Evolutionary conservation across 2,113 vertebrate species (phyloP).

Genomic region (Pelodiscus sinensis): DNA sequence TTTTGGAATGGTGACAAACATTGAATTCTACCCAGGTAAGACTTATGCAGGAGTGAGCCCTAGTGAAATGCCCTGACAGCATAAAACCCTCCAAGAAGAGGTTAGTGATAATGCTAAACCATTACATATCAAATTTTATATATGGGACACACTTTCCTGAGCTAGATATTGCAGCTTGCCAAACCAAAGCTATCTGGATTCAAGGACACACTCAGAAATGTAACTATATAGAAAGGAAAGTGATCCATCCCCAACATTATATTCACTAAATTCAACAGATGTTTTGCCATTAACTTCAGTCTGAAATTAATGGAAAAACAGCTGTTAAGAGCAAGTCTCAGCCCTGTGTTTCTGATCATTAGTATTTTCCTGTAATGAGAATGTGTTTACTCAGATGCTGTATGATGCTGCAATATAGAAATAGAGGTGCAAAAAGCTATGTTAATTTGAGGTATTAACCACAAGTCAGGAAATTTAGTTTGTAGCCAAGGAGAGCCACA

Average conservation of each 20-base stretch:
- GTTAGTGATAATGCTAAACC: neutral
- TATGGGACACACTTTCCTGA: neutral
- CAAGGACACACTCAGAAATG: neutral
- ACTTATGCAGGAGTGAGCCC: neutral
- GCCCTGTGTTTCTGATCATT: neutral
- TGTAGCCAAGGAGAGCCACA: too few species aligned
- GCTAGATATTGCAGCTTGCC: neutral
- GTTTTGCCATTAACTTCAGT: neutral
- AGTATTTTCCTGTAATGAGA: neutral
- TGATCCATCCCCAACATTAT: neutral
- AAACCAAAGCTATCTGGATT: neutral
- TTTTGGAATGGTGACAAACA: neutral
- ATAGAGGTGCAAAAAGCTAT: neutral
- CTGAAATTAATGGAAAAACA: too few species aligned
- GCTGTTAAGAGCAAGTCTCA: neutral
- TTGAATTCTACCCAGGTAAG: neutral
- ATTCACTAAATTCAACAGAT: neutral
- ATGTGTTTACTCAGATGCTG: accelerated
- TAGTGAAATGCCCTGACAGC: neutral
- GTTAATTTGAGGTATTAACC: neutral
- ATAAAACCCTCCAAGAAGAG: neutral
- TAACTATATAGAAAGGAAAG: neutral
- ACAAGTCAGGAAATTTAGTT: neutral
- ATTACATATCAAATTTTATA: neutral
- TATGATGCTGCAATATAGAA: neutral